phyloP scores from a whole-genome alignment of 2,888 invertebrate species.

The Melitaea athalia region DNA sequence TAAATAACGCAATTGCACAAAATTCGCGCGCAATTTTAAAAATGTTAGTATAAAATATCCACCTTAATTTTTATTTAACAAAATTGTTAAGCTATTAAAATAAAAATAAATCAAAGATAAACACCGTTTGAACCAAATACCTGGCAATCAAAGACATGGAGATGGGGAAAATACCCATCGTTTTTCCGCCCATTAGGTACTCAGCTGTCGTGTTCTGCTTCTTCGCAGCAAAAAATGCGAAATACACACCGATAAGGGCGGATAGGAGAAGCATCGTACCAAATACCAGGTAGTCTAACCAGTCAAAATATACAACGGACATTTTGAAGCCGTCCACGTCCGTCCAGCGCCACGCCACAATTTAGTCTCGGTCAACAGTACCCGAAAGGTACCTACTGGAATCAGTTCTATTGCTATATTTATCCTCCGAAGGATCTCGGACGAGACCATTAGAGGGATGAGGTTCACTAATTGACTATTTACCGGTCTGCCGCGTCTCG shows the following conservation, averaged over 20 bases:
- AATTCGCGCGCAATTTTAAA: background rate
- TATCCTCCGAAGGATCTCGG: slow-evolving; percentile 42
- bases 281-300: slow-evolving; percentile 86
- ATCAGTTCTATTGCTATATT: slow-evolving; percentile 39
- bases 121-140: slow-evolving; percentile 59
- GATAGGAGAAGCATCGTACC: slow-evolving; percentile 85
- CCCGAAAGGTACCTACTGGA: slow-evolving; percentile 28
- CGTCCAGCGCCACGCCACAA: slow-evolving; percentile 32
- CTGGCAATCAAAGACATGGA: slow-evolving; percentile 90
- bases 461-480: slow-evolving; percentile 37
- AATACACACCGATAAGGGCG: slow-evolving; percentile 86
- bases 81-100: background rate
- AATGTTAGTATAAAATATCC: no score
- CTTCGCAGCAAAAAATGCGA: slow-evolving; percentile 85
- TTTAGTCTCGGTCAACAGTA: slow-evolving; percentile 29
- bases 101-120: background rate
- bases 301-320: slow-evolving; percentile 79
- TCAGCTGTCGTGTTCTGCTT: slow-evolving; percentile 87
- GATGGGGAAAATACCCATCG: slow-evolving; percentile 90
- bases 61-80: no score
- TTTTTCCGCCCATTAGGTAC: slow-evolving; percentile 88
- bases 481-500: slow-evolving; percentile 34
- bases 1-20: background rate
- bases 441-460: slow-evolving; percentile 41
- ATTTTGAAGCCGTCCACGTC: slow-evolving; percentile 54